Conservation (phyloP, 2,113 vertebrate species). For the Bubo blakistoni region DNA sequence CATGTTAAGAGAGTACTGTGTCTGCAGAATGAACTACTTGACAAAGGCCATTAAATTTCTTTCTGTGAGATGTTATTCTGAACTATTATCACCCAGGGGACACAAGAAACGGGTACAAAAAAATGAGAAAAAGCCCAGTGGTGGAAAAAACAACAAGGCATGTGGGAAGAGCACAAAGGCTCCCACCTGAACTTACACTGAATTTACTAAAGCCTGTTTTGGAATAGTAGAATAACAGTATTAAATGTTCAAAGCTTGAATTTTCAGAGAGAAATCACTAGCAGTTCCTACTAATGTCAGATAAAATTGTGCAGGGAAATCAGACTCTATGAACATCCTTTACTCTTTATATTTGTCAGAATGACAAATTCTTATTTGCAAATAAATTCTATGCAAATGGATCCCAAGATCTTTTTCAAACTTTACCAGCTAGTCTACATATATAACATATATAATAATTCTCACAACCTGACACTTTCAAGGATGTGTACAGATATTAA, state of each 20-base stretch:
- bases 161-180: not conserved
- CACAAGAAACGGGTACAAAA: accelerated
- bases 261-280: not conserved
- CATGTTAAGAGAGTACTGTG: not conserved
- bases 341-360: not conserved
- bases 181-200: not conserved
- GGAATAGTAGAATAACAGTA: not conserved
- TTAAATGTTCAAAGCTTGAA: not conserved
- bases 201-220: not conserved
- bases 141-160: not conserved
- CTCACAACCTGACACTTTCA: not conserved
- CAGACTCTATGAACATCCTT: not conserved
- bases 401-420: not conserved
- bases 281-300: not conserved
- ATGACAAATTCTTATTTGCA: not conserved
- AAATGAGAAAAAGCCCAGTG: not conserved
- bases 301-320: not conserved
- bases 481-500: not conserved
- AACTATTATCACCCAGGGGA: not conserved
- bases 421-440: not conserved
- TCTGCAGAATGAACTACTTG: not conserved
- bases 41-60: not conserved
- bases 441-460: not conserved
- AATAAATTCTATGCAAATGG: not conserved
- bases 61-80: not conserved